Evolutionary conservation across 2,797 vertebrate genomes (phyloP).

Genomic region (Australoheros facetus): DNA sequence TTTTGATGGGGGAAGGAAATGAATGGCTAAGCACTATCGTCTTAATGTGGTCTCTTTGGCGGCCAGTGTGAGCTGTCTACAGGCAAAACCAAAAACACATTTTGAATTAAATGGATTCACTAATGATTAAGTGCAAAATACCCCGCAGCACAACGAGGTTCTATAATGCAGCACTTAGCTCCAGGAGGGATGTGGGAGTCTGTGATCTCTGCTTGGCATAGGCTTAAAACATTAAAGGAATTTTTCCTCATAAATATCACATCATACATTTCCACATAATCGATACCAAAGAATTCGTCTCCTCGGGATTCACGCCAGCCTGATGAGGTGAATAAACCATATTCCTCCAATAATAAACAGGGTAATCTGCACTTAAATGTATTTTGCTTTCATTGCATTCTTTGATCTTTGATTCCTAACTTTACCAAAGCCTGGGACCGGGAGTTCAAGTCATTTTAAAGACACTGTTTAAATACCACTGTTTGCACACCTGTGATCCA

Average conservation of each 20-base stretch:
- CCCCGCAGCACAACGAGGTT: conserved; percentile 27
- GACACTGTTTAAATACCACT: background rate
- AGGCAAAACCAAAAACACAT: conserved; percentile 42
- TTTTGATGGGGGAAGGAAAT: conserved; percentile 56
- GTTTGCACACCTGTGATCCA: background rate
- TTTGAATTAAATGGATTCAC: conserved; percentile 42
- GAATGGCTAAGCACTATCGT: conserved; percentile 27
- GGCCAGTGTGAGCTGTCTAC: conserved; percentile 28
- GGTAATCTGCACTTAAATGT: conserved; percentile 15
- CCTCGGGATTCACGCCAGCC: conserved; percentile 6
- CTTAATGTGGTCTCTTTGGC: conserved; percentile 48
- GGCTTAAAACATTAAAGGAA: conserved; percentile 31
- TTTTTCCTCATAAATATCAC: conserved; percentile 41
- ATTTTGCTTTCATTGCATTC: background rate
- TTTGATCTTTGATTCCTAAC: background rate
- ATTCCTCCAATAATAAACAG: conserved; percentile 5
- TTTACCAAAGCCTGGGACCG: conserved; percentile 1
- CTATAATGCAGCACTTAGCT: conserved; percentile 22
- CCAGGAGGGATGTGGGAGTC: conserved; percentile 34
- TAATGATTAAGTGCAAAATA: conserved; percentile 59
- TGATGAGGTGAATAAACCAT: conserved; percentile 20
- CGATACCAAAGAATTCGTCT: conserved; percentile 40
- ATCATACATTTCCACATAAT: conserved; percentile 40
- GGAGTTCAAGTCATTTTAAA: background rate
- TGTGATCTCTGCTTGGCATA: conserved; percentile 17